Base-by-base conservation (phyloP, 2,888 invertebrate genomes). In the Hyalella azteca region DNA sequence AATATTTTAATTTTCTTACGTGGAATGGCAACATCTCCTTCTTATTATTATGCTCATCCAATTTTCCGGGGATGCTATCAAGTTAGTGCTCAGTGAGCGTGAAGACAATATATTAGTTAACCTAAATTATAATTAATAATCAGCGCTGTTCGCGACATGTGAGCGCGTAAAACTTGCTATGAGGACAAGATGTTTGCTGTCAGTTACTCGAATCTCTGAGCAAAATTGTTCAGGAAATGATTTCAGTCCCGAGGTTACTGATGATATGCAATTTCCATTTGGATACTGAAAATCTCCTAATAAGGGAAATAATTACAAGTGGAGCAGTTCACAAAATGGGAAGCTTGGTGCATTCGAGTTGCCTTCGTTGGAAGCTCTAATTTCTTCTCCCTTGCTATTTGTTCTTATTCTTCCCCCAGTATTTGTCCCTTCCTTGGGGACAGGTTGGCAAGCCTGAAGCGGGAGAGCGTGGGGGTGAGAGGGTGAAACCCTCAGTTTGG, bases 301-400 rank as follows among this genome's bases (percentile, higher is more conserved):
- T 75, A 45, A 75, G 75, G 75, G 75, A 75, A 75, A 75, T 75
- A 22, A 75, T 75, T 75, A 75, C 26, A n/a, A 41, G 75, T 45
- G 45, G 75, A 26, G 45, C 75, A 45, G 40, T 29, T 45, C 26
- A 22, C 75, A 75, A 75, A 75, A 75, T 75, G 75, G 40, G 45
- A 75, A 75, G 75, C 75, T n/a, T 75, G 40, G 29, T 75, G 75
- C 40, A 45, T 75, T 75, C 75, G 22, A 75, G 45, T 75, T 75
- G 45, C 45, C 75, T 75, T 75, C n/a, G 45, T 41, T 75, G 75
- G 75, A 45, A 75, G 75, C 75, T 45, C 22, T 26, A 22, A 41
- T 41, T 45, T 75, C 75, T 75, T 75, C 73, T 41, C 73, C 41
- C 73, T 32, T 73, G 40, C n/a, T 75, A 75, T 75, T 75, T 75